phyloP scores from a whole-genome alignment of 2,888 invertebrate genomes.

The Phyto melanocephala region DNA sequence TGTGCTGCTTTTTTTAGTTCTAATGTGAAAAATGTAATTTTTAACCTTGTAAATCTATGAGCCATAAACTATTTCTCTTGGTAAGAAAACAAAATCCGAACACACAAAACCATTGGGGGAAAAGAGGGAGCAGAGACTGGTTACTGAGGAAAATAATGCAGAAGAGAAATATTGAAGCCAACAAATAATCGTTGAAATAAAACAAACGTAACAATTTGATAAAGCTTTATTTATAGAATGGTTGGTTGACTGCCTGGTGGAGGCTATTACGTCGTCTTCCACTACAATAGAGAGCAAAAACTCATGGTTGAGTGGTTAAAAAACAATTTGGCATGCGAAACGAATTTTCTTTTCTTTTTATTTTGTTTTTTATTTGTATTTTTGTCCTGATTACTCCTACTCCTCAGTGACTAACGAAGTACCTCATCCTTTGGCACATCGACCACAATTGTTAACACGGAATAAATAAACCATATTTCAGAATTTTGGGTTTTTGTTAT shows the following conservation, averaged over 20 bases:
- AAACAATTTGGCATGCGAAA: conserved; percentile 65
- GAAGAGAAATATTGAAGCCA: conserved; percentile 41
- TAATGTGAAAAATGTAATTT: conserved; percentile 27
- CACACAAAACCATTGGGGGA: background rate
- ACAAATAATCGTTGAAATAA: background rate
- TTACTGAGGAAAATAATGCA: conserved; percentile 26
- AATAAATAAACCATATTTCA: conserved; percentile 47
- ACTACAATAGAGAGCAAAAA: conserved; percentile 7
- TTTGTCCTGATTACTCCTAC: background rate
- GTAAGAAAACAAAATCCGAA: background rate
- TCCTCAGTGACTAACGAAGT: background rate
- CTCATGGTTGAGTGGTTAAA: conserved; percentile 55
- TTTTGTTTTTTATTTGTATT: background rate
- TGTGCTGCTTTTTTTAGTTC: background rate
- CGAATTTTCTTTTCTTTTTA: conserved; percentile 47
- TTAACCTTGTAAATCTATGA: conserved; percentile 56
- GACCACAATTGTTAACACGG: conserved; percentile 43
- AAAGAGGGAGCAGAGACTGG: background rate
- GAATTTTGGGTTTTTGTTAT: conserved; percentile 42
- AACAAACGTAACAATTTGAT: conserved; percentile 32
- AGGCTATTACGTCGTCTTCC: conserved; percentile 3
- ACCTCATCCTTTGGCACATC: background rate
- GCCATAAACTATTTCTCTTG: conserved; percentile 36
- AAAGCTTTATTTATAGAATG: background rate
- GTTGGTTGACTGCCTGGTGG: background rate